These are phyloP conservation scores for Crioceris asparagi DNA, from an alignment of 2,888 invertebrate genomes.

Conservation along the genomic window DNA sequence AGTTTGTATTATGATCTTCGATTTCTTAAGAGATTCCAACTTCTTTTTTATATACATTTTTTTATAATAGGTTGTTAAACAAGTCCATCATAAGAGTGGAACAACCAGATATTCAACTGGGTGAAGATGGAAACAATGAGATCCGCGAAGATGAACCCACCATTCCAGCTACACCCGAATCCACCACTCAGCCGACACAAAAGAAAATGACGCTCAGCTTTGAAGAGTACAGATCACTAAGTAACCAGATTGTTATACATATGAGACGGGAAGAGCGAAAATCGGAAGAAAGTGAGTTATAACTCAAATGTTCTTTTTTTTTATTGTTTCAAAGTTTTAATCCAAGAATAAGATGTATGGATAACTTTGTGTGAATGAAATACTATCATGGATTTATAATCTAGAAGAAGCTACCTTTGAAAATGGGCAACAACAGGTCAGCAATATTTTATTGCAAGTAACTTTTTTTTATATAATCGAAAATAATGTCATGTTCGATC, in stretches of 20 bases:
- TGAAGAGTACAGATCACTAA: constrained; percentile 87
- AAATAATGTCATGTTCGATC: too few relatives aligned
- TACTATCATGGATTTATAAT: too few relatives aligned
- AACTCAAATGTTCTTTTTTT: not conserved
- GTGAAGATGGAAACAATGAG: constrained; percentile 56
- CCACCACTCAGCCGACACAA: constrained; percentile 36
- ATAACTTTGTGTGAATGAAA: too few relatives aligned
- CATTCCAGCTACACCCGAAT: constrained; percentile 26
- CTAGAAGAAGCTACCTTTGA: too few relatives aligned
- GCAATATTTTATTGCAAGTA: too few relatives aligned
- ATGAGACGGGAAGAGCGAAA: constrained; percentile 77
- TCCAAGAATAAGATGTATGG: too few relatives aligned
- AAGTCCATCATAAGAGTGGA: constrained; percentile 96
- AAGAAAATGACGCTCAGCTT: constrained; percentile 76
- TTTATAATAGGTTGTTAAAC: constrained; percentile 75
- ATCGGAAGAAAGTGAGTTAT: constrained; percentile 47
- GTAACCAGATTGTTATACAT: constrained; percentile 82
- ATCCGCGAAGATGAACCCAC: constrained; percentile 2
- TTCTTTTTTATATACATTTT: too few relatives aligned
- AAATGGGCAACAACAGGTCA: too few relatives aligned
- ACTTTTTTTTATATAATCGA: too few relatives aligned
- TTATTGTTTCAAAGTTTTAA: too few relatives aligned
- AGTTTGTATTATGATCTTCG: too few relatives aligned
- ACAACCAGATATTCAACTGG: constrained; percentile 91
- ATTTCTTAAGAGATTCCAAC: too few relatives aligned